phyloP scores from a whole-genome alignment of 2,888 invertebrate species.

The Amorpha juglandis region DNA sequence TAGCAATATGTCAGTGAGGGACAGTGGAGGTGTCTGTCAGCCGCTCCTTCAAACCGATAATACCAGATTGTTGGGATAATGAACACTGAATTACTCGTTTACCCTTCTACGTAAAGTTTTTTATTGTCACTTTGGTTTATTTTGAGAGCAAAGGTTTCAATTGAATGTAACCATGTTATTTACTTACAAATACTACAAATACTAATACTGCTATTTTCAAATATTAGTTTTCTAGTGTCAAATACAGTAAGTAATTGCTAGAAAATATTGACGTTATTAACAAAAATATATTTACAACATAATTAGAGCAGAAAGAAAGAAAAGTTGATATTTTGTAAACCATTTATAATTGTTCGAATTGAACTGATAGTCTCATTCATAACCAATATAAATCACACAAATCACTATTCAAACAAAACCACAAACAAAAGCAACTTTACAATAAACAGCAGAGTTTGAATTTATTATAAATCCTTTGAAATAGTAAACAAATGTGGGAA shows the following conservation, averaged over 20 bases:
- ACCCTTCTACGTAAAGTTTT: conserved; percentile 6
- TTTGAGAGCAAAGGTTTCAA: not conserved
- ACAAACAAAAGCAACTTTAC: not conserved
- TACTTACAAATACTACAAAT: no score
- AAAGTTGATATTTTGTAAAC: no score
- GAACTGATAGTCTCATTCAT: no score
- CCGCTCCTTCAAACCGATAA: conserved; percentile 31
- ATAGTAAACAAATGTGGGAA: conserved; percentile 16
- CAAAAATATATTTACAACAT: no score
- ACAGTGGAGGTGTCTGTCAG: conserved; percentile 49
- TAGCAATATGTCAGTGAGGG: conserved; percentile 73
- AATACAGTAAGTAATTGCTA: no score
- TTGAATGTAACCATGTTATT: no score
- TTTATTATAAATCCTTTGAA: conserved; percentile 18
- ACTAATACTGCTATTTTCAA: no score
- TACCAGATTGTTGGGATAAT: conserved; percentile 20
- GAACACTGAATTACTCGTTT: conserved; percentile 4
- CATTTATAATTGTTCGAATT: no score
- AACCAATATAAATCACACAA: no score
- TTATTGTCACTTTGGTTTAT: not conserved
- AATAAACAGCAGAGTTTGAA: conserved; percentile 17
- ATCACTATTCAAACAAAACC: not conserved
- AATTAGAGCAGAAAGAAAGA: no score
- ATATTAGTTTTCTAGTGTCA: no score
- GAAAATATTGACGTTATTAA: no score